Evolutionary conservation across 2,113 vertebrate species (phyloP).

Genomic region (Dolichallabes microphthalmus): DNA sequence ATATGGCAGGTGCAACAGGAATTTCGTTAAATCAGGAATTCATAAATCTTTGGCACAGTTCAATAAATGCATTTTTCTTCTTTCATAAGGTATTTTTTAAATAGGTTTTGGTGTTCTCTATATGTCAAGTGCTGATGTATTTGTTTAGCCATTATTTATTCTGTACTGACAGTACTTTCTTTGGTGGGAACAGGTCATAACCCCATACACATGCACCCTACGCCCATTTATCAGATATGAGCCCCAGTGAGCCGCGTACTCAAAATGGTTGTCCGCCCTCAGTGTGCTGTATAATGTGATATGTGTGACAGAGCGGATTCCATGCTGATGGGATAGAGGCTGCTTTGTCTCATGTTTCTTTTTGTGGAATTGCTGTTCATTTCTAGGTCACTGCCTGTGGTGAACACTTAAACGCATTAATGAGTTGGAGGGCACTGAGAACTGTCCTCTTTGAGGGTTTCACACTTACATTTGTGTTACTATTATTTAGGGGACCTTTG

Average conservation of each 20-base stretch:
- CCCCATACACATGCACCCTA: neutral
- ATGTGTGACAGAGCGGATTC: constrained; percentile 47
- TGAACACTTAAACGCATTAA: constrained; percentile 57
- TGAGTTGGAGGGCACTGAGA: constrained; percentile 48
- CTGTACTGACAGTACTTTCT: neutral
- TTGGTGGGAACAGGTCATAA: constrained; percentile 6
- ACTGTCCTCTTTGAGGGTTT: constrained; percentile 30
- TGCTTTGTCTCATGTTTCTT: constrained; percentile 54
- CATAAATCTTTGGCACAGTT: neutral
- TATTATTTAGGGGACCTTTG: neutral
- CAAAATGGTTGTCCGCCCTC: constrained; percentile 23
- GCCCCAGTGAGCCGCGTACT: constrained; percentile 1
- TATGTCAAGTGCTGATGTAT: neutral
- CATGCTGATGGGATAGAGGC: constrained; percentile 51
- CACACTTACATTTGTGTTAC: constrained; percentile 9
- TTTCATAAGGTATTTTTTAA: neutral
- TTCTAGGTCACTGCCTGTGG: constrained; percentile 62
- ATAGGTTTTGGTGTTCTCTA: neutral
- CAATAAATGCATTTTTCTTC: neutral
- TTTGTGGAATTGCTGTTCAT: constrained; percentile 59
- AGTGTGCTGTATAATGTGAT: constrained; percentile 51
- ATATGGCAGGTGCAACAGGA: neutral
- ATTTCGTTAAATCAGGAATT: too few relatives aligned
- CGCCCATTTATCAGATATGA: constrained; percentile 2
- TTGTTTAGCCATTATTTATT: neutral